Conservation (phyloP, 2,888 invertebrate genomes). For the Parnassius glacialis region DNA sequence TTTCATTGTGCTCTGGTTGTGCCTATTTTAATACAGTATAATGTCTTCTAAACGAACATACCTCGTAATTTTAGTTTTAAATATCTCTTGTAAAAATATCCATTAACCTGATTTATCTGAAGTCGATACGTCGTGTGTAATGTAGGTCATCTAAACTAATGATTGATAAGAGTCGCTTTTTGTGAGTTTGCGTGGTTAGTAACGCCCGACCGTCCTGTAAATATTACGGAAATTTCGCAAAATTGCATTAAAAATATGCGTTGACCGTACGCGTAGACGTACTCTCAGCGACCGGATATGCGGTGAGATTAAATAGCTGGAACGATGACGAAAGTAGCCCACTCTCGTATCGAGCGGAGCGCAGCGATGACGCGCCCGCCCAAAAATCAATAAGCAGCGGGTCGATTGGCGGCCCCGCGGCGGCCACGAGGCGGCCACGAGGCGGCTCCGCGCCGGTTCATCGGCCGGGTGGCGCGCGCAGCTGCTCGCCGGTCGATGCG, state of each 20-base stretch:
- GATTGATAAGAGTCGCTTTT: too few relatives aligned
- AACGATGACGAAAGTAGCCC: constrained; percentile 12
- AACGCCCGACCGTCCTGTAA: neutral
- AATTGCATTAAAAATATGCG: neutral
- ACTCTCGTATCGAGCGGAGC: constrained; percentile 3
- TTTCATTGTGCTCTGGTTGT: too few relatives aligned
- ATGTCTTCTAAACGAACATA: too few relatives aligned
- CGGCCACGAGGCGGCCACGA: constrained; percentile 25
- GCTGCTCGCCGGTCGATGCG: constrained; percentile 42
- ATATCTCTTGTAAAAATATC: too few relatives aligned
- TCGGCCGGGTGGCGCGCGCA: constrained; percentile 28
- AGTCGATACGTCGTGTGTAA: too few relatives aligned
- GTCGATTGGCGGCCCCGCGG: constrained; percentile 36
- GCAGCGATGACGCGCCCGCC: constrained; percentile 40
- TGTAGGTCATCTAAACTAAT: too few relatives aligned
- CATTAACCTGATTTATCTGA: too few relatives aligned
- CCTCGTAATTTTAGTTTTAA: too few relatives aligned
- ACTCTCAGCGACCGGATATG: neutral
- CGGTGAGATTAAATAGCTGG: neutral
- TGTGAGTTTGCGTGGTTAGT: neutral
- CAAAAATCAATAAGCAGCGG: constrained; percentile 38
- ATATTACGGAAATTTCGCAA: neutral
- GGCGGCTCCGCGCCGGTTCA: constrained; percentile 30
- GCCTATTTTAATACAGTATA: too few relatives aligned
- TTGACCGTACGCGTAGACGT: neutral